These are phyloP conservation scores for Leucoraja erinaceus DNA, from an alignment of 2,113 vertebrate genomes.

Conservation along the genomic window DNA sequence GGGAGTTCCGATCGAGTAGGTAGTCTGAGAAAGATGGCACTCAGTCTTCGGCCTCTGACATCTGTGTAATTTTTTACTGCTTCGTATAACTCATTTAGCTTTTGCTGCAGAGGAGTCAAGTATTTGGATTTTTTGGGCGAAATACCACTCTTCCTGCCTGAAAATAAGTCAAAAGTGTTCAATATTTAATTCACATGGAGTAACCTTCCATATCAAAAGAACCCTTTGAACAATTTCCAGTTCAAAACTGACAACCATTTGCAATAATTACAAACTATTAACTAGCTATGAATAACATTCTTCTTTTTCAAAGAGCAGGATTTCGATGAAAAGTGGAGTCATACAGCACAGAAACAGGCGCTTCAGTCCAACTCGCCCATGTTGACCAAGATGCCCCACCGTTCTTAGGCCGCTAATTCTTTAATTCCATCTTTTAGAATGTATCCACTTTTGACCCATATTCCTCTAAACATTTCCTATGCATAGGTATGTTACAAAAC, in stretches of 20 bases:
- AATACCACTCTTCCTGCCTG: conserved; percentile 88
- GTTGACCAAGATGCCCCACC: too few relatives aligned
- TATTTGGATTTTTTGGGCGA: conserved; percentile 95
- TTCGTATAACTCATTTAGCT: conserved; percentile 92
- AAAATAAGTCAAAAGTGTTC: conserved; percentile 38
- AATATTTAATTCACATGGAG: neutral
- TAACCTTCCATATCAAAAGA: neutral
- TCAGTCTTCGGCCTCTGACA: conserved; percentile 91
- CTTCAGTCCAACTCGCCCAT: too few relatives aligned
- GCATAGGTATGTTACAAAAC: too few relatives aligned
- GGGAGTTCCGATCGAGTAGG: conserved; percentile 95
- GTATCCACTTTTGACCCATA: too few relatives aligned
- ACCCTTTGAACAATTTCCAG: conserved; percentile 12
- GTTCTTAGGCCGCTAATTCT: too few relatives aligned
- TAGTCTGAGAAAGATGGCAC: conserved; percentile 89
- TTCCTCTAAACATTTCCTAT: too few relatives aligned
- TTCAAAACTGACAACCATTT: neutral
- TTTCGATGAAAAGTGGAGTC: neutral
- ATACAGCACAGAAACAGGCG: too few relatives aligned
- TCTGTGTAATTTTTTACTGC: conserved; percentile 96
- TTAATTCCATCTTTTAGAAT: too few relatives aligned
- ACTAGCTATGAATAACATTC: neutral
- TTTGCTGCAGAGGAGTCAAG: conserved; percentile 93
- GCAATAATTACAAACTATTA: neutral
- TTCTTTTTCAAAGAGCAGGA: neutral